phyloP scores from a whole-genome alignment of 2,888 invertebrate species.

The Tortricodes alternella region DNA sequence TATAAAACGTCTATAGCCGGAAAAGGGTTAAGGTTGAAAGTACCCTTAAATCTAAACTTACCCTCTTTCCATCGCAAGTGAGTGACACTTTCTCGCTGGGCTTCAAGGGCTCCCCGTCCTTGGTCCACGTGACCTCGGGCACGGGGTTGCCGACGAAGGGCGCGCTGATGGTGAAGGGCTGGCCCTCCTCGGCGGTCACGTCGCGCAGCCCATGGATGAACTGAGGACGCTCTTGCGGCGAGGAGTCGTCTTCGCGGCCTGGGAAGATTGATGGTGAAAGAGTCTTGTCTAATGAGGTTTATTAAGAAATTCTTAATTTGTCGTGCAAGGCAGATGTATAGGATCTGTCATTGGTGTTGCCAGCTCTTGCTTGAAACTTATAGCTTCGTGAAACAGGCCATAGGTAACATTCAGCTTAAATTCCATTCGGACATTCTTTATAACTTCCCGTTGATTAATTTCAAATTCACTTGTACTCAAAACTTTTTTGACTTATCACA shows the following conservation, averaged over 20 bases:
- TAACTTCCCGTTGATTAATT: too few species aligned
- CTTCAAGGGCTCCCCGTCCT: conserved; percentile 86
- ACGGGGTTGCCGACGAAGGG: conserved; percentile 92
- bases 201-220: conserved; percentile 90
- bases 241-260: conserved; percentile 83
- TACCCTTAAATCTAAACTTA: conserved; percentile 51
- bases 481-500: too few species aligned
- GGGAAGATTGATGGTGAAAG: too few species aligned
- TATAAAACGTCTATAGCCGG: too few species aligned
- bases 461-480: too few species aligned
- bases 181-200: conserved; percentile 91
- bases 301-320: background rate
- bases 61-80: conserved; percentile 92
- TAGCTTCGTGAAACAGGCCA: too few species aligned
- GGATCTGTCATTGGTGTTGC: too few species aligned
- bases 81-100: conserved; percentile 87
- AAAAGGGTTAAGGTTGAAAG: too few species aligned
- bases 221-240: conserved; percentile 89
- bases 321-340: background rate
- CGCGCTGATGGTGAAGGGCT: conserved; percentile 86
- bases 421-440: too few species aligned
- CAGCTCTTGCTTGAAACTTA: too few species aligned
- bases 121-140: conserved; percentile 91
- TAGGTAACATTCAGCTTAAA: too few species aligned
- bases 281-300: too few species aligned